A percentile compares a stretch with the other conserved stretches of the same genome.
Conservation (phyloP, 2,113 vertebrate genomes). For the Actenoides lindsayi region DNA sequence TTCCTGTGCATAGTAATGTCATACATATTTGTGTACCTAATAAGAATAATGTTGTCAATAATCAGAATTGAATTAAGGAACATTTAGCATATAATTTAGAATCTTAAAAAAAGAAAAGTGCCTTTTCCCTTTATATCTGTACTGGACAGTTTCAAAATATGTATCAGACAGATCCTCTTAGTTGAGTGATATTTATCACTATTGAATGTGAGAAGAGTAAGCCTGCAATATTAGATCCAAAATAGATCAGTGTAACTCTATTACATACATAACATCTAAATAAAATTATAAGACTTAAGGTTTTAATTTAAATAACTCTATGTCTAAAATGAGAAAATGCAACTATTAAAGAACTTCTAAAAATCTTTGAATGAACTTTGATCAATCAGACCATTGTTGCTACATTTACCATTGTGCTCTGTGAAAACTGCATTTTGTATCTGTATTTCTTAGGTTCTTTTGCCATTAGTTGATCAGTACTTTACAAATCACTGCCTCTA, state of each 20-base stretch:
- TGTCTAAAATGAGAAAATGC: not conserved
- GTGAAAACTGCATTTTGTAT: not conserved
- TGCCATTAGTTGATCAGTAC: constrained; percentile 97
- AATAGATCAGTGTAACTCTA: not conserved
- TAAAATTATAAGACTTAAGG: not conserved
- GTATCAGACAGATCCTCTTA: not conserved
- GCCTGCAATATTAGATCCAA: not conserved
- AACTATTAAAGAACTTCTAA: not conserved
- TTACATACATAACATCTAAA: not conserved
- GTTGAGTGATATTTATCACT: not conserved
- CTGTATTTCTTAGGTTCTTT: constrained; percentile 86
- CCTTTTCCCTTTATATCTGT: not conserved
- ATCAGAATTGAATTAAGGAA: not conserved
- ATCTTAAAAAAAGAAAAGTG: not conserved
- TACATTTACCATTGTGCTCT: not conserved
- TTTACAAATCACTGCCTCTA: constrained; percentile 98
- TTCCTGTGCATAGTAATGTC: not conserved
- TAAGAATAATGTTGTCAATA: not conserved
- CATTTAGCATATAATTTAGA: not conserved
- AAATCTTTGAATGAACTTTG: not conserved
- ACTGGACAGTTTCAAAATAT: not conserved
- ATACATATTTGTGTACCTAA: not conserved
- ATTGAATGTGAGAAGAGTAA: not conserved
- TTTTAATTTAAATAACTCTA: not conserved
- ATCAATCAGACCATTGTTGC: not conserved